Base-by-base conservation (phyloP, 1,140 invertebrate species). In the Hormaphis cornu region DNA sequence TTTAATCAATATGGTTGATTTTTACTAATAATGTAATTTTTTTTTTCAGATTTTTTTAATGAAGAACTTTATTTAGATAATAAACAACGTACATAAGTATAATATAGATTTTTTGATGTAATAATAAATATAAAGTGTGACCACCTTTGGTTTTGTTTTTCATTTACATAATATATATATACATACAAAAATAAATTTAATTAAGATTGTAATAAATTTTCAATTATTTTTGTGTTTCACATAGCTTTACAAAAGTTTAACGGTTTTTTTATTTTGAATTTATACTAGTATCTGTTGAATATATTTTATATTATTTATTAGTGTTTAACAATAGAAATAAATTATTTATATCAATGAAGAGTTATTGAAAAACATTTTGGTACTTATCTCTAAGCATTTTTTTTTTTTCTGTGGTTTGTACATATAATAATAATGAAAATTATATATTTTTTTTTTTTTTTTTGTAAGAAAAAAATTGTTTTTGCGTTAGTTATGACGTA, bases 61-160 rank as follows among this genome's bases (percentile, higher is more conserved):
- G 53, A 56, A 56, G 53, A 56, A 56, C n/a, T n/a, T n/a, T n/a
- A 56, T 35, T 35, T 56, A 56, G 53, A 56, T 30, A n/a, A n/a
- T n/a, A n/a, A n/a, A n/a, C n/a, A n/a, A n/a, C n/a, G n/a, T n/a
- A n/a, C n/a, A n/a, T n/a, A n/a, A n/a, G n/a, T n/a, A n/a, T n/a
- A n/a, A n/a, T n/a, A n/a, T n/a, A n/a, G n/a, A n/a, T n/a, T n/a
- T n/a, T n/a, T n/a, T n/a, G n/a, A n/a, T n/a, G n/a, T n/a, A n/a
- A n/a, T n/a, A n/a, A n/a, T n/a, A n/a, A n/a, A n/a, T n/a, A n/a
- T n/a, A n/a, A n/a, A n/a, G n/a, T n/a, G n/a, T n/a, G n/a, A n/a
- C n/a, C n/a, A n/a, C n/a, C 22, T 33, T n/a, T 33, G 33, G 7
- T 35, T 56, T 56, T 35, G 18, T 56, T 56, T 35, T 56, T 35